Evolutionary conservation across 2,888 invertebrate genomes (phyloP).

Genomic region (Lysandra coridon): DNA sequence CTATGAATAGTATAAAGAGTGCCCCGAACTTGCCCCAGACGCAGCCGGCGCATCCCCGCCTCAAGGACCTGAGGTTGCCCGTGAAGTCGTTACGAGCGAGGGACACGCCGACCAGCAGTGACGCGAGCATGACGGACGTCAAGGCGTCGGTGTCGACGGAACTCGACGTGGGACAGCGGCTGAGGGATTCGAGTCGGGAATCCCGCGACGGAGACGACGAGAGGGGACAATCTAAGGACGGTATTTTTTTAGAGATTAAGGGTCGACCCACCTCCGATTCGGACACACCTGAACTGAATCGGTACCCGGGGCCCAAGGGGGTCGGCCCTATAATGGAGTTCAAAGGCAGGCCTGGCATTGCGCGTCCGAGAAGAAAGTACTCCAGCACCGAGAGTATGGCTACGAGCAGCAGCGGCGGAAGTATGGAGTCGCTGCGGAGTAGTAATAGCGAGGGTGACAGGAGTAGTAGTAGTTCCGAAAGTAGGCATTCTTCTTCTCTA

Average conservation of each 20-base stretch:
- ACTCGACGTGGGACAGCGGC: conserved; percentile 73
- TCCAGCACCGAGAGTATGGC: conserved; percentile 94
- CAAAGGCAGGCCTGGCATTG: conserved; percentile 80
- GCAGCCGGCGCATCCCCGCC: conserved; percentile 84
- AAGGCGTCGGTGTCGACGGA: conserved; percentile 76
- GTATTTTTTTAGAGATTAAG: conserved; percentile 87
- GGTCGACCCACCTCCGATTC: conserved; percentile 83
- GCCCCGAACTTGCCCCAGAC: conserved; percentile 88
- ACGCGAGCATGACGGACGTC: conserved; percentile 83
- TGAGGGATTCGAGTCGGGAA: conserved; percentile 75
- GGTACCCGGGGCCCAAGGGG: conserved; percentile 78
- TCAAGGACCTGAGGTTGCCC: conserved; percentile 87
- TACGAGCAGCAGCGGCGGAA: conserved; percentile 92
- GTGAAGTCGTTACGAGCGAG: conserved; percentile 84
- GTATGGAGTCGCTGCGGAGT: conserved; percentile 92
- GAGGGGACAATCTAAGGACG: conserved; percentile 84
- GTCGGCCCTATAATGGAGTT: conserved; percentile 82
- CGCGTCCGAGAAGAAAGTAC: conserved; percentile 81
- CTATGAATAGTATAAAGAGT: conserved; percentile 89
- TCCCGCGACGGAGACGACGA: conserved; percentile 85
- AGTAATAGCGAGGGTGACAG: conserved; percentile 93
- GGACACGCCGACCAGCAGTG: conserved; percentile 82
- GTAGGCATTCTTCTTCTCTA: conserved; percentile 89
- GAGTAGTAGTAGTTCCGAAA: conserved; percentile 92
- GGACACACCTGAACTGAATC: conserved; percentile 78